Evolutionary conservation across 2,113 vertebrate genomes (phyloP), one percentile per base, ranked within the genome.

Genomic region (Phaethornis superciliosus): DNA sequence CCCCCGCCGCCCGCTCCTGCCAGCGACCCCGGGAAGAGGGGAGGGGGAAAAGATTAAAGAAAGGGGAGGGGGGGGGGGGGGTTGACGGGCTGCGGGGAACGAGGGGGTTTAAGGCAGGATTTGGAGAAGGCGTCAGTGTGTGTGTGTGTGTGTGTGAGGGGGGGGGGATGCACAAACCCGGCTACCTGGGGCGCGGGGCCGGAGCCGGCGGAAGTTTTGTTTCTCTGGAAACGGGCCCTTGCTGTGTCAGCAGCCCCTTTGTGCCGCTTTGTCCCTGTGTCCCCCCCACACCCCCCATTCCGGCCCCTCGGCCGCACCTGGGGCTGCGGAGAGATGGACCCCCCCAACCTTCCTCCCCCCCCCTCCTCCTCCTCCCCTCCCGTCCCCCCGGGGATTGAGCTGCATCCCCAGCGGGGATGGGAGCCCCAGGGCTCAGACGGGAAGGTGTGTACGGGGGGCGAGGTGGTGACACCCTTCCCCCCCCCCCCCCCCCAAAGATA

Each of bases 241-340:
- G 88, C 85, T 83, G 83, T 72, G 74, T 76, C 74, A 91, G 63
- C 88, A 75, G 79, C 77, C 79, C 89, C 90, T 81, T 84, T 89
- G 83, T 68, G 74, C 55, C 56, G 62, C 77, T 65, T 89, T 90
- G 58, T 81, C 72, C 74, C 65, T 42, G 37, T 40, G 37, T 49
- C 18, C 23, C 59, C 33, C 68, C 81, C 69, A 18, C 69, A 33
- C 56, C 74, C 68, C 30, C 46, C 17, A 17, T 19, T 19, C 46
- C 21, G 42, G 35, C 85, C 89, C 70, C 37, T n/a, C 20, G 32
- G 42, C 75, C 26, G 51, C 81, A 90, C 88, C 92, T 84, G 79
- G 88, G 79, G 51, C 62, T 70, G 79, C 8, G 13, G 56, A 44
- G 47, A 47, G 18, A 72, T 8, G 5, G 58, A 56, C 35, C 9